phyloP scores from a whole-genome alignment of 2,113 vertebrate genomes.

The Labrus mixtus region DNA sequence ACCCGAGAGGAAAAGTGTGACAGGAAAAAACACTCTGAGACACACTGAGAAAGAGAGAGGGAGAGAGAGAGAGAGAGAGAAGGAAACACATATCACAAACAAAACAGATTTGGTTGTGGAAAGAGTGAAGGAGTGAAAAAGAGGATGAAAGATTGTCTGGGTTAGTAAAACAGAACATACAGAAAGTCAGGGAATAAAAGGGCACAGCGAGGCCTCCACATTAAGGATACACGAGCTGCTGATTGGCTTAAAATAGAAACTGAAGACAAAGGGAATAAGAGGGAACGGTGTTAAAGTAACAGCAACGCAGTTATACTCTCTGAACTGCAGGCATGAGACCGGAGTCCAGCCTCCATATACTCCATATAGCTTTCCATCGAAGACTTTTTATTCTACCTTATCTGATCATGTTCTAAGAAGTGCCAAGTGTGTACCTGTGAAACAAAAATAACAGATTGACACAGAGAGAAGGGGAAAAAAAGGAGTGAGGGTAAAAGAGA shows the following conservation, averaged over 20 bases:
- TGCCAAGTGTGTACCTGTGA: neutral
- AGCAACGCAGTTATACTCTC: neutral
- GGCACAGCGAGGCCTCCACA: neutral
- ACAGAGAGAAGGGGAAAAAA: neutral
- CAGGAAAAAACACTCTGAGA: neutral
- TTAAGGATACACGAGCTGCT: neutral
- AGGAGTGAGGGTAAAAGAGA: neutral
- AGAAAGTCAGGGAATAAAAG: constrained; percentile 3
- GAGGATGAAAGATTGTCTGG: constrained; percentile 2
- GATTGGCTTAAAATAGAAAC: constrained; percentile 41
- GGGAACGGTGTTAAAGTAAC: constrained; percentile 5
- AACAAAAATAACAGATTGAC: constrained; percentile 10
- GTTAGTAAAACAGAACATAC: constrained; percentile 23
- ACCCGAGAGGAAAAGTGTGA: constrained; percentile 26
- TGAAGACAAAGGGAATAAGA: neutral
- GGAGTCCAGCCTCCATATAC: constrained; percentile 3
- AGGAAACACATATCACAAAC: constrained; percentile 15
- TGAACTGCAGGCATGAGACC: neutral
- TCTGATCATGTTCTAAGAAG: constrained; percentile 12
- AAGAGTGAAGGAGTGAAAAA: constrained; percentile 1
- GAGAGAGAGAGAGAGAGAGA: constrained; percentile 16
- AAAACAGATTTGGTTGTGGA: neutral
- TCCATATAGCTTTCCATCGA: constrained; percentile 23
- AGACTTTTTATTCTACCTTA: constrained; percentile 3
- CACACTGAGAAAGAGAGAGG: neutral